phyloP scores from a whole-genome alignment of 2,113 vertebrate genomes.

The Cyanoderma ruficeps region DNA sequence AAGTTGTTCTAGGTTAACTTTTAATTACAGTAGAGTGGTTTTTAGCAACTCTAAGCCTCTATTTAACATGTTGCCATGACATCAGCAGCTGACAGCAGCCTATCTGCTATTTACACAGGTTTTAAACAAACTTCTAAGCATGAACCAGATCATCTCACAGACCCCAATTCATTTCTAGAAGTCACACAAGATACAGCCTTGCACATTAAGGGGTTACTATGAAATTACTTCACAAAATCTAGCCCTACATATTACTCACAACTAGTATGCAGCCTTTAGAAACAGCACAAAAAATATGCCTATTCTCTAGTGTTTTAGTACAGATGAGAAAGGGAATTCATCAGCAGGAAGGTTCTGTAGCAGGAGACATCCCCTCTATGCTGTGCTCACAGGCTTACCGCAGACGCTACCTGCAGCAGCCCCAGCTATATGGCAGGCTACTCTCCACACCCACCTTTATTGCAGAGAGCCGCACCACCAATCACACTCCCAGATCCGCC shows the following conservation, averaged over 20 bases:
- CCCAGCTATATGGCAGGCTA: background rate
- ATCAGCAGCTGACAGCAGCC: background rate
- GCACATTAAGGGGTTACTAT: background rate
- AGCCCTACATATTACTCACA: background rate
- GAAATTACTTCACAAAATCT: background rate
- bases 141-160: background rate
- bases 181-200: background rate
- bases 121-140: background rate
- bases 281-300: background rate
- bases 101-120: background rate
- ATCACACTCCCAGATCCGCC: background rate
- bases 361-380: background rate
- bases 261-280: background rate
- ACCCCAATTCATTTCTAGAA: background rate
- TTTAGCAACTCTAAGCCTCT: background rate
- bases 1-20: background rate
- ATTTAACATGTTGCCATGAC: background rate
- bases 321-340: background rate
- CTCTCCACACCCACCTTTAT: background rate
- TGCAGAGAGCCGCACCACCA: background rate
- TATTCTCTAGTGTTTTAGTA: background rate
- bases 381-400: background rate
- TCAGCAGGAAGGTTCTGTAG: background rate
- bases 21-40: background rate
- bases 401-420: accelerated